Percentiles rank a stretch among this genome's conserved stretches.
phyloP scores from a whole-genome alignment of 2,888 invertebrate species.

The Andricus quercusramuli region DNA sequence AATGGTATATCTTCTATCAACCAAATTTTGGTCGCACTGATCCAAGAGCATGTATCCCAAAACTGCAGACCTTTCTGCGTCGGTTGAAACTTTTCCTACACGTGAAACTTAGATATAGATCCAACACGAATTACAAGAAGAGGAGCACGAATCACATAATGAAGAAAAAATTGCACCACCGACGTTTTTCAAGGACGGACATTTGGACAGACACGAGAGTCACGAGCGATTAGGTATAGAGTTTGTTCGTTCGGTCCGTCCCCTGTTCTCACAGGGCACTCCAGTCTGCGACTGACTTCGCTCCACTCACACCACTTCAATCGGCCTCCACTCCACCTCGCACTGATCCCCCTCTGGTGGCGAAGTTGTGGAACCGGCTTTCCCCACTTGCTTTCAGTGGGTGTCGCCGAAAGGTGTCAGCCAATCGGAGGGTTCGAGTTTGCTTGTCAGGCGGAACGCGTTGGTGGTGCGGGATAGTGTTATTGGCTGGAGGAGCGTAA shows the following conservation, averaged over 20 bases:
- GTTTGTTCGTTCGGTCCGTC: conserved; percentile 72
- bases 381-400: conserved; percentile 76
- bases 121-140: neutral
- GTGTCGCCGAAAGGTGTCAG: conserved; percentile 64
- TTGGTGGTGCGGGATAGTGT: conserved; percentile 45
- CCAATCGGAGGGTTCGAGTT: conserved; percentile 74
- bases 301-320: conserved; percentile 77
- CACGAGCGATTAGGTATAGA: conserved; percentile 66
- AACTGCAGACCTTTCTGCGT: neutral
- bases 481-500: conserved; percentile 79
- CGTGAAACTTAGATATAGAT: neutral
- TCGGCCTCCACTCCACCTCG: conserved; percentile 77
- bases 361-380: conserved; percentile 79
- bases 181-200: conserved; percentile 58
- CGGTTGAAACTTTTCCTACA: neutral
- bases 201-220: conserved; percentile 60
- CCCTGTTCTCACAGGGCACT: conserved; percentile 77
- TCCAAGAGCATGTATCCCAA: neutral
- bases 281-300: conserved; percentile 78
- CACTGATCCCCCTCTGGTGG: conserved; percentile 80
- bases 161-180: conserved; percentile 22
- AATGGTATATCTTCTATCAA: neutral
- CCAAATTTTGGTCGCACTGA: neutral
- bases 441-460: conserved; percentile 48
- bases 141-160: conserved; percentile 27